Percentiles rank a stretch among this genome's conserved stretches.
phyloP scores from a whole-genome alignment of 1,140 invertebrate genomes.

The Hesperophylax magnus region DNA sequence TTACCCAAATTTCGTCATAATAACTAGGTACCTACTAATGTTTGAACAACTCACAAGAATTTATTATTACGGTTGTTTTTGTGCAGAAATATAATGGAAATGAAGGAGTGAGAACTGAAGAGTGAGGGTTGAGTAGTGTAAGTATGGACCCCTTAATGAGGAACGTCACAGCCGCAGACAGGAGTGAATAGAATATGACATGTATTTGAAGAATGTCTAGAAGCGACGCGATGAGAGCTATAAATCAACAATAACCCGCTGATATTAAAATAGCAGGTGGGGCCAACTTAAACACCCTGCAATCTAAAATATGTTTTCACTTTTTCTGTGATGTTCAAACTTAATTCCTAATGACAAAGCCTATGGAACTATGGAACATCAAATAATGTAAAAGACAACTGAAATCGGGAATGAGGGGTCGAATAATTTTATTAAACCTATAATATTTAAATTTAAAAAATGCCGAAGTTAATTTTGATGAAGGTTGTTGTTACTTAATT shows the following conservation, averaged over 20 bases:
- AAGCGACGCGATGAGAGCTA: conserved; percentile 26
- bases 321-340: background rate
- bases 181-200: background rate
- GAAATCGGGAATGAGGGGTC: background rate
- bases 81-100: too few relatives aligned
- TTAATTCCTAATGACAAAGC: background rate
- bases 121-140: background rate
- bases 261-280: conserved; percentile 47
- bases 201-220: conserved; percentile 14
- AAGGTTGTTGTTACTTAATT: too few relatives aligned
- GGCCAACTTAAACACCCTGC: background rate
- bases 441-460: too few relatives aligned
- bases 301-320: background rate
- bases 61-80: too few relatives aligned
- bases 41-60: too few relatives aligned
- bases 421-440: too few relatives aligned
- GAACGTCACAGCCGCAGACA: background rate
- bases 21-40: too few relatives aligned
- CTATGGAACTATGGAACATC: background rate
- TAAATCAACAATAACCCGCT: conserved; percentile 49
- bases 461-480: too few relatives aligned
- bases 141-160: conserved; percentile 5
- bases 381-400: background rate
- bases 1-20: too few relatives aligned
- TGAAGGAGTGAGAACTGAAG: too few relatives aligned